Percentiles rank a stretch among this genome's conserved stretches.
These are phyloP conservation scores for Hyla sarda DNA, from an alignment of 2,113 vertebrate genomes.

Conservation along the genomic window DNA sequence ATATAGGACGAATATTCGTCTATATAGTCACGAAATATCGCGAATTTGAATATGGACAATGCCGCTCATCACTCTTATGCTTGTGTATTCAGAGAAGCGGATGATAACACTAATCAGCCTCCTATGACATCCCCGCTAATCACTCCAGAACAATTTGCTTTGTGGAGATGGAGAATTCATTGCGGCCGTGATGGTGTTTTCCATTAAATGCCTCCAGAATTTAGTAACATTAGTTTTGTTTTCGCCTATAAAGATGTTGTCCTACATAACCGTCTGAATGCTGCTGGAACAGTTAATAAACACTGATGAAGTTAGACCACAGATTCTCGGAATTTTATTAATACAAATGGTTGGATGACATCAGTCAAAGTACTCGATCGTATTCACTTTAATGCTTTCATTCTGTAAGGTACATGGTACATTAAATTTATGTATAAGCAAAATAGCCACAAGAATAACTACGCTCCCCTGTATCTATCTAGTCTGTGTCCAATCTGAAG, in stretches of 20 bases:
- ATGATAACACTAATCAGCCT: neutral
- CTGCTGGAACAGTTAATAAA: neutral
- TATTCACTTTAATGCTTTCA: neutral
- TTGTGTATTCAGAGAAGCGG: too few relatives aligned
- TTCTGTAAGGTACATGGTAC: neutral
- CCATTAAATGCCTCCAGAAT: neutral
- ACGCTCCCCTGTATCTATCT: too few relatives aligned
- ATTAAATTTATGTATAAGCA: neutral
- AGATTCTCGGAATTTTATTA: slow-evolving; percentile 24
- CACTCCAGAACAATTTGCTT: neutral
- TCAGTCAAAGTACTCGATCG: neutral
- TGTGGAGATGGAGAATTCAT: neutral
- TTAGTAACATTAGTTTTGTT: neutral
- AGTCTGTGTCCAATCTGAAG: neutral
- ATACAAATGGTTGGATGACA: neutral
- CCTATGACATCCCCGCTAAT: neutral
- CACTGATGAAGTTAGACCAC: neutral
- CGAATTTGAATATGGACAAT: too few relatives aligned
- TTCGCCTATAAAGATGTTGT: neutral
- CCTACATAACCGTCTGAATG: neutral
- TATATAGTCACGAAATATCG: too few relatives aligned
- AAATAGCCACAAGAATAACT: neutral
- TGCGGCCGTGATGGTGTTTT: neutral
- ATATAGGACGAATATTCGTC: too few relatives aligned
- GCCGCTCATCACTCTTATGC: too few relatives aligned